Conservation (phyloP, 2,113 vertebrate genomes). For the Phycodurus eques region DNA sequence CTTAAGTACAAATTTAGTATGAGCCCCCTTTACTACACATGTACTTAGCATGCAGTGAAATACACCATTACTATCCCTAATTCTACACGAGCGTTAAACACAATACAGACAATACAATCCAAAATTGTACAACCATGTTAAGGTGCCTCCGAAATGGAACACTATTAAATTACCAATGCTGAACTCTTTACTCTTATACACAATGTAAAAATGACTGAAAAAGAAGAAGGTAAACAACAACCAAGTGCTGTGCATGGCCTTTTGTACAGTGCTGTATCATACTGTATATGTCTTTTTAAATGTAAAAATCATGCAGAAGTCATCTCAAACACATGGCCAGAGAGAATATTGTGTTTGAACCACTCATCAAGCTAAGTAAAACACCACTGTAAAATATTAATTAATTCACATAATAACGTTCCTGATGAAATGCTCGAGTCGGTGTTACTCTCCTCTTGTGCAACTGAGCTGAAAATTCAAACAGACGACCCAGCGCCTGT, state of each 20-base stretch:
- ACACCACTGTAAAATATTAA: not conserved
- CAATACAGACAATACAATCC: too few relatives aligned
- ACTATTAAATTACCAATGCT: not conserved
- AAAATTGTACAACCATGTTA: too few relatives aligned
- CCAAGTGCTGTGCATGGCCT: not conserved
- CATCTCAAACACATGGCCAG: constrained; percentile 53
- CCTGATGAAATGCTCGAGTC: not conserved
- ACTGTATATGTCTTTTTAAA: not conserved
- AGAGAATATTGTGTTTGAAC: constrained; percentile 34
- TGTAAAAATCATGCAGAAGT: constrained; percentile 35
- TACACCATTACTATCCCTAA: too few relatives aligned
- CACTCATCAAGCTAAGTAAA: constrained; percentile 13
- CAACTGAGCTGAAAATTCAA: not conserved
- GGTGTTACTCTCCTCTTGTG: not conserved
- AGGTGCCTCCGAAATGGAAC: too few relatives aligned
- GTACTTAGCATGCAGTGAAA: too few relatives aligned
- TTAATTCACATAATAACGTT: not conserved
- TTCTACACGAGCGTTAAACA: too few relatives aligned
- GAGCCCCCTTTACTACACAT: not conserved
- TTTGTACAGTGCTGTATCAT: not conserved
- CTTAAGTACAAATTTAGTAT: too few relatives aligned
- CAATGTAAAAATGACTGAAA: not conserved
- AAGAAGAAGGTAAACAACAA: not conserved
- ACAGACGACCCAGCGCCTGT: not conserved
- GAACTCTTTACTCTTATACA: not conserved